Conservation (phyloP, 2,113 vertebrate species). For the Muscicapa adusta region DNA sequence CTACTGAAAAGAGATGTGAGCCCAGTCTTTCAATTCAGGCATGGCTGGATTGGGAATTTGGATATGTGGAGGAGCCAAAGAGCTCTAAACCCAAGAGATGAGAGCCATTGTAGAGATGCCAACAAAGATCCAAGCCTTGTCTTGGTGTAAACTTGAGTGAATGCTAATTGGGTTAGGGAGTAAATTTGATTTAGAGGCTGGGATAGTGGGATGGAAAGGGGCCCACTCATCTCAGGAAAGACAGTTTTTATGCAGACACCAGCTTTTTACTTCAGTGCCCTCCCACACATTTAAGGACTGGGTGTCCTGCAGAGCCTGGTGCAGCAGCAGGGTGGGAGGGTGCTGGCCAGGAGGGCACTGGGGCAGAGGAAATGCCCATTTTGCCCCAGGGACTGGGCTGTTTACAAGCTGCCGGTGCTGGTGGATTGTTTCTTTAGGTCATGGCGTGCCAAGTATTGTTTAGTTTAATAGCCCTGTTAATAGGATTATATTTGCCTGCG, state of each 20-base stretch:
- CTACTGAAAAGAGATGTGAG: background rate
- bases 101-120: background rate
- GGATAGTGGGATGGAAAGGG: background rate
- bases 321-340: background rate
- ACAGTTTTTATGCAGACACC: background rate
- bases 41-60: background rate
- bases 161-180: background rate
- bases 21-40: background rate
- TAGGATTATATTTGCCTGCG: slow-evolving; percentile 60
- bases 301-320: background rate
- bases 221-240: background rate
- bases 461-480: slow-evolving; percentile 55
- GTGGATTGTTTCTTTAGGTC: slow-evolving; percentile 48
- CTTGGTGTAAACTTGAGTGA: background rate
- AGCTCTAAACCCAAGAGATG: background rate
- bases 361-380: slow-evolving; percentile 28
- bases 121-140: background rate
- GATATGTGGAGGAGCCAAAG: background rate
- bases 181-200: background rate
- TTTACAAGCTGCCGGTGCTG: slow-evolving; percentile 31
- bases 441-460: slow-evolving; percentile 59
- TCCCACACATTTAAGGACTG: background rate
- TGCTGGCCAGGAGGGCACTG: background rate
- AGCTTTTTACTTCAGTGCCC: background rate
- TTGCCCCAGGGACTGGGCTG: background rate